Percentiles rank a stretch among this genome's conserved stretches.
These are phyloP conservation scores for Entelurus aequoreus DNA, from an alignment of 2,113 vertebrate genomes.

Conservation along the genomic window DNA sequence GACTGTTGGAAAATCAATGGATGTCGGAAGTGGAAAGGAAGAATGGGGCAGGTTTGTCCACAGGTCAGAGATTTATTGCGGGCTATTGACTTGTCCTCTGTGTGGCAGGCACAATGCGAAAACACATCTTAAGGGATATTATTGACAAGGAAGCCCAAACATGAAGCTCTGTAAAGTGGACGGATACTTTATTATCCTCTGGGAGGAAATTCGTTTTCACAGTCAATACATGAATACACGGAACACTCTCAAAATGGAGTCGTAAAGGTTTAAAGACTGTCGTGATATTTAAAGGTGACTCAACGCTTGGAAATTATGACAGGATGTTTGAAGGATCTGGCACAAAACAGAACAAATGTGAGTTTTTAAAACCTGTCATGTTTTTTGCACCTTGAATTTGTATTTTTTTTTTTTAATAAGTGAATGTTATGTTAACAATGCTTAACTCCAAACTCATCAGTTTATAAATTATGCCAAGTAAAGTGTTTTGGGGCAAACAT, in stretches of 20 bases:
- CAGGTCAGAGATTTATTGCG: slow-evolving; percentile 58
- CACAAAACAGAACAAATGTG: neutral
- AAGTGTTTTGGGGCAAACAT: too few relatives aligned
- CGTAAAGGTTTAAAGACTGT: slow-evolving; percentile 15
- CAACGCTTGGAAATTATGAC: slow-evolving; percentile 1
- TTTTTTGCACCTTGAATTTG: neutral
- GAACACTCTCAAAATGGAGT: slow-evolving; percentile 21
- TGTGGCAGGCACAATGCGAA: slow-evolving; percentile 38
- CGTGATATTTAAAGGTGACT: slow-evolving; percentile 12
- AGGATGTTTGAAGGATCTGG: neutral
- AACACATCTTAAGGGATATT: slow-evolving; percentile 54
- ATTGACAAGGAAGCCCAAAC: slow-evolving; percentile 46
- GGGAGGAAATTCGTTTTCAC: slow-evolving; percentile 53
- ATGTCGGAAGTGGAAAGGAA: slow-evolving; percentile 52
- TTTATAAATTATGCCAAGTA: too few relatives aligned
- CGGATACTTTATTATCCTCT: slow-evolving; percentile 57
- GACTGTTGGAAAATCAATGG: slow-evolving; percentile 55
- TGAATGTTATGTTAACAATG: too few relatives aligned
- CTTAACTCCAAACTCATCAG: too few relatives aligned
- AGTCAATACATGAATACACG: slow-evolving; percentile 40
- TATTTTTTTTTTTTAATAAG: too few relatives aligned
- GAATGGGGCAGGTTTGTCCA: slow-evolving; percentile 46
- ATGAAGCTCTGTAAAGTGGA: slow-evolving; percentile 47
- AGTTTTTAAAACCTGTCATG: neutral
- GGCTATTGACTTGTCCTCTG: slow-evolving; percentile 50